These are phyloP conservation scores for Solenodon paradoxus DNA, from an alignment of 2,113 vertebrate genomes.

Conservation along the genomic window DNA sequence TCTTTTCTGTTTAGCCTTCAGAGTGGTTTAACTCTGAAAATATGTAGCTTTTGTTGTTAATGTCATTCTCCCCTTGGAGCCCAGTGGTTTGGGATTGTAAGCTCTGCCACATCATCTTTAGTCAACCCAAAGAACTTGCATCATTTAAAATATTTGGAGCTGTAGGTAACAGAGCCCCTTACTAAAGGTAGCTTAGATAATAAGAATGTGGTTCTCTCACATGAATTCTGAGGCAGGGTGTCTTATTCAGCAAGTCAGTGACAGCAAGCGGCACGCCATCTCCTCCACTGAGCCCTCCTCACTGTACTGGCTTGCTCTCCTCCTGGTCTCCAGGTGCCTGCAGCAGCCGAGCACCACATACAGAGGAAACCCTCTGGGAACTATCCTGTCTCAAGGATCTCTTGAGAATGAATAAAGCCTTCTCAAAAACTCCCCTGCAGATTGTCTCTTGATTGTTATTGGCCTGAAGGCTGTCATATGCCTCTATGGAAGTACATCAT, in stretches of 20 bases:
- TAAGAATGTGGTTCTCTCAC: not conserved
- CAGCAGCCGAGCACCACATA: not conserved
- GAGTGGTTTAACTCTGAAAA: not conserved
- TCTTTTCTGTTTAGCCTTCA: not conserved
- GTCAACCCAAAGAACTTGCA: not conserved
- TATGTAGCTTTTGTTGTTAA: not conserved
- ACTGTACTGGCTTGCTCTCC: not conserved
- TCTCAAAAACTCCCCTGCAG: not conserved
- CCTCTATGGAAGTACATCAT: not conserved
- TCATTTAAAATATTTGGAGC: not conserved
- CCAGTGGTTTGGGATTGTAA: not conserved
- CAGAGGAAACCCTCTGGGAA: not conserved
- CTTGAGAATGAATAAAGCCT: not conserved
- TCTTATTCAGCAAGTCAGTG: not conserved
- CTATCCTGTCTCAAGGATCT: fast-evolving
- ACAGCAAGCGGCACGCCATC: fast-evolving
- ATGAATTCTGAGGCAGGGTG: not conserved
- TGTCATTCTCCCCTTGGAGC: not conserved
- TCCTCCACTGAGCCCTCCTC: not conserved
- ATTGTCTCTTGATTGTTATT: not conserved
- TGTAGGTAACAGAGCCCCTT: not conserved
- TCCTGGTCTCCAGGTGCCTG: not conserved
- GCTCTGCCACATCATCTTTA: not conserved
- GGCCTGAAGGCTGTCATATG: not conserved
- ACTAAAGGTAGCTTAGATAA: not conserved